phyloP scores from a whole-genome alignment of 2,113 vertebrate species.

The Coptodon rendalli region DNA sequence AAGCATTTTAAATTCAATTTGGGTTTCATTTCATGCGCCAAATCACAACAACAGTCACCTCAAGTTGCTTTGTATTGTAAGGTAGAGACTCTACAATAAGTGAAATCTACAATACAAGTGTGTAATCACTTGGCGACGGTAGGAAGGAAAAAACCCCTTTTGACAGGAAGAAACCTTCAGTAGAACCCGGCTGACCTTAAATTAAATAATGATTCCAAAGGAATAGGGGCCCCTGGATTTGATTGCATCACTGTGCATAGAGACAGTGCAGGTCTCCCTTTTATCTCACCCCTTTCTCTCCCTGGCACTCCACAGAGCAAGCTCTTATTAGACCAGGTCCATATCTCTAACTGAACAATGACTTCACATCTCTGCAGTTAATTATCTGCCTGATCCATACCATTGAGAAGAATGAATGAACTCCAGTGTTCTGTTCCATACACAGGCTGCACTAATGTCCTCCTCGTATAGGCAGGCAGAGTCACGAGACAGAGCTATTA shows the following conservation, averaged over 20 bases:
- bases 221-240: not conserved
- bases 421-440: conserved; percentile 32
- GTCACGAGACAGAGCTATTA: conserved; percentile 50
- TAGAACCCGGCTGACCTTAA: not conserved
- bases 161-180: not conserved
- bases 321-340: conserved; percentile 19
- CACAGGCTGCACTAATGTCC: conserved; percentile 50
- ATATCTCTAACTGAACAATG: conserved; percentile 57
- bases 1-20: not conserved
- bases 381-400: conserved; percentile 64
- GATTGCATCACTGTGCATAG: not conserved
- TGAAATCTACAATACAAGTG: not conserved
- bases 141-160: not conserved
- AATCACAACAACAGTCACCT: not conserved
- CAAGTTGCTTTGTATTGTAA: not conserved
- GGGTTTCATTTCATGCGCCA: not conserved
- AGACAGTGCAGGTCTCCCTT: not conserved
- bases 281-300: conserved; percentile 4
- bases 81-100: not conserved
- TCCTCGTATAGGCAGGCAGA: conserved; percentile 38
- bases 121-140: not conserved
- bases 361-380: conserved; percentile 56
- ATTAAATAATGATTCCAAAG: not conserved
- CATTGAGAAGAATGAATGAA: conserved; percentile 57
- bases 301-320: not conserved